Percentiles rank a stretch among this genome's conserved stretches.
phyloP scores from a whole-genome alignment of 2,888 invertebrate genomes.

The Thymelicus sylvestris region DNA sequence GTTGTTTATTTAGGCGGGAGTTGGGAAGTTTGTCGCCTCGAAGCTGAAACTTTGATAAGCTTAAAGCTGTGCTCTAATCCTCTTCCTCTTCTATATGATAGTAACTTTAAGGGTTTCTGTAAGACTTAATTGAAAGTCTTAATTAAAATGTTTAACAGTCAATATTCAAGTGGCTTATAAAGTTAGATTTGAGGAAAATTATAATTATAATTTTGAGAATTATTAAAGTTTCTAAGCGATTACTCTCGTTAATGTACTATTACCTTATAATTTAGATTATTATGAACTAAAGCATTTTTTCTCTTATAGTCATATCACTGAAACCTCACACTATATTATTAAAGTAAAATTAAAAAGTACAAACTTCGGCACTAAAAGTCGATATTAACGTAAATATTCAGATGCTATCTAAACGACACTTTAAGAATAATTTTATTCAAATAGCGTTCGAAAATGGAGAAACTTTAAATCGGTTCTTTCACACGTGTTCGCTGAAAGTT shows the following conservation, averaged over 20 bases:
- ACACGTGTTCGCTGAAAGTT: conserved; percentile 29
- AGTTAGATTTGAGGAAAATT: not conserved
- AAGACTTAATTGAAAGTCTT: conserved; percentile 6
- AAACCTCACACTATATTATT: not conserved
- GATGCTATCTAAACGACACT: conserved; percentile 23
- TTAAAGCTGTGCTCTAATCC: conserved; percentile 38
- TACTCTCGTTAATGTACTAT: not conserved
- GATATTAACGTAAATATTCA: conserved; percentile 13
- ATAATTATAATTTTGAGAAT: not conserved
- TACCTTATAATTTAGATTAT: not conserved
- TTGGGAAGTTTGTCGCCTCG: conserved; percentile 40
- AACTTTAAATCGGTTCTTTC: conserved; percentile 36
- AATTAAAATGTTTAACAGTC: conserved; percentile 7
- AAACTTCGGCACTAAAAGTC: conserved; percentile 8
- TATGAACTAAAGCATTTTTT: not conserved
- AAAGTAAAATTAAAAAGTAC: not conserved
- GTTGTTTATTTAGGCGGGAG: conserved; percentile 40
- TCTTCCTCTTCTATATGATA: conserved; percentile 29
- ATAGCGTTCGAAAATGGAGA: conserved; percentile 30
- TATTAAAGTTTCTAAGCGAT: not conserved
- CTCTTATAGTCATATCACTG: not conserved
- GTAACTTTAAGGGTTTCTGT: conserved; percentile 19
- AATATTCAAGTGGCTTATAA: not conserved
- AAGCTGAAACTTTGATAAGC: conserved; percentile 45
- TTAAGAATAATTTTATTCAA: conserved; percentile 35